phyloP scores from a whole-genome alignment of 2,113 vertebrate genomes.

The Poicephalus gulielmi region DNA sequence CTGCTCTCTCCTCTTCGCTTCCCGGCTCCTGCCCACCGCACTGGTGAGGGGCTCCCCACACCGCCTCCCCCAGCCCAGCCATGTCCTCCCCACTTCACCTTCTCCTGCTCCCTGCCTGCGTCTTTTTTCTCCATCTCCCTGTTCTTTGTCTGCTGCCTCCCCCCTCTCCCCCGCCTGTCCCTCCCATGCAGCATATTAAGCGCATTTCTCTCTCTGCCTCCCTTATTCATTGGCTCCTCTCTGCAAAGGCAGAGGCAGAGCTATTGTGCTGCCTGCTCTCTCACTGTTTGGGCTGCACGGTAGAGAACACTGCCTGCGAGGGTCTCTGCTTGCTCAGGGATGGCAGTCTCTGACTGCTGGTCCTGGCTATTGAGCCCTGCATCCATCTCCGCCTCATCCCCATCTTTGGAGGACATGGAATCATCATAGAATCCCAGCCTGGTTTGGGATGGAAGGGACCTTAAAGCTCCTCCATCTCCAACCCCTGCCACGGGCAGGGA shows the following conservation, averaged over 20 bases:
- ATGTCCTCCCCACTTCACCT: neutral
- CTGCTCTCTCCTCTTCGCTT: neutral
- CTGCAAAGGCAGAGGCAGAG: neutral
- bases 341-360: neutral
- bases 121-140: neutral
- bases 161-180: neutral
- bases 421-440: neutral
- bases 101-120: neutral
- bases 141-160: conserved; percentile 39
- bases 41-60: neutral
- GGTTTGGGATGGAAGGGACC: neutral
- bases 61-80: neutral
- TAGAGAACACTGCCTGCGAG: rapidly evolving
- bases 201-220: conserved; percentile 3
- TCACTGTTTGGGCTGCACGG: neutral
- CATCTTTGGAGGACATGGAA: rapidly evolving
- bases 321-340: neutral
- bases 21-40: neutral
- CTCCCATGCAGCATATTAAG: conserved; percentile 38
- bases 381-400: neutral
- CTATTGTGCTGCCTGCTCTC: neutral
- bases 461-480: neutral
- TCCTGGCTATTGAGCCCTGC: rapidly evolving
- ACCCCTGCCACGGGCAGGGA: neutral
- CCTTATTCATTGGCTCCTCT: neutral